phyloP scores from a whole-genome alignment of 1,140 invertebrate species.

The Caerostris darwini region DNA sequence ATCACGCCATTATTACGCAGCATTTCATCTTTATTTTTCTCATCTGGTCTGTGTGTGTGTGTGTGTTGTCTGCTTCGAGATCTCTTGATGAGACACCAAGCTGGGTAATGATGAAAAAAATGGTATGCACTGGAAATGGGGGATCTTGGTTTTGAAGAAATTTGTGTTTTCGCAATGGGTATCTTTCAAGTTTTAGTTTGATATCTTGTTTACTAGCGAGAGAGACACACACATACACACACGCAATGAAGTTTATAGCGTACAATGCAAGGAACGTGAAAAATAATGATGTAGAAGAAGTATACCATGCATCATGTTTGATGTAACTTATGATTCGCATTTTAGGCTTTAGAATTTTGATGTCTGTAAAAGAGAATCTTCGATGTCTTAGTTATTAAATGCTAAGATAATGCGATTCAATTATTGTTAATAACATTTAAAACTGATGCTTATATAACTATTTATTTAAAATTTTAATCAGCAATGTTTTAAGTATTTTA shows the following conservation, averaged over 20 bases:
- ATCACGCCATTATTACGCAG: conserved; percentile 11
- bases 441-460: no score
- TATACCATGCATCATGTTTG: no score
- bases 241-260: background rate
- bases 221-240: background rate
- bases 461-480: no score
- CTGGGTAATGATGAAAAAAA: background rate
- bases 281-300: background rate
- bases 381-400: no score
- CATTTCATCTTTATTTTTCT: background rate
- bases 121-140: background rate
- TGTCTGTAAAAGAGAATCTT: no score
- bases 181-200: background rate
- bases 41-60: background rate
- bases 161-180: background rate
- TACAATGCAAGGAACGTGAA: background rate
- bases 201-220: background rate
- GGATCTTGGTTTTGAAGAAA: background rate
- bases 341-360: no score
- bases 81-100: background rate
- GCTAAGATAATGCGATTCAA: no score
- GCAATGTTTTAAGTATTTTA: no score
- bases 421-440: no score
- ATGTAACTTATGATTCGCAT: no score
- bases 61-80: background rate